Conservation (phyloP, 2,113 vertebrate species). For the Passer montanus region DNA sequence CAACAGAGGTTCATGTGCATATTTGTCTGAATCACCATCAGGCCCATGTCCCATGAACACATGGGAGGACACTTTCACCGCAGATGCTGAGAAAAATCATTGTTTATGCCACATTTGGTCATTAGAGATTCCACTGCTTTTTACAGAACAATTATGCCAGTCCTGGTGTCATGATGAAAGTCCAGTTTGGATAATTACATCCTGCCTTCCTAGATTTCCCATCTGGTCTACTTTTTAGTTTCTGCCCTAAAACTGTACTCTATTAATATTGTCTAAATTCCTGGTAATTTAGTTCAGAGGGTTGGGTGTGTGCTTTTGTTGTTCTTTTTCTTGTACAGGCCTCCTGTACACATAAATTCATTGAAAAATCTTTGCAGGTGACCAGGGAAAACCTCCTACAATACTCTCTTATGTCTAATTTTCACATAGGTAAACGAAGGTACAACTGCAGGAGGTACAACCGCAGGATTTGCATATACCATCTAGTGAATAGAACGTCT, state of each 20-base stretch:
- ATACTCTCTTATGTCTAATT: neutral
- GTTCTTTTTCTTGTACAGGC: neutral
- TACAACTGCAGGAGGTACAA: neutral
- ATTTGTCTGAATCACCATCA: neutral
- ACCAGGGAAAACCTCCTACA: neutral
- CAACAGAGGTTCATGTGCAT: neutral
- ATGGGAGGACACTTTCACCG: neutral
- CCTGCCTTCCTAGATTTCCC: neutral
- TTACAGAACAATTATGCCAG: neutral
- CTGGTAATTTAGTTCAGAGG: neutral
- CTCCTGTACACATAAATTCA: neutral
- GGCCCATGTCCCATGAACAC: neutral
- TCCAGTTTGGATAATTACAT: neutral
- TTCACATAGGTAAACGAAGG: neutral
- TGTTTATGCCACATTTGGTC: neutral
- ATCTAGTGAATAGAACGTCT: accelerated
- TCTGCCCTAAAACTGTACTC: neutral
- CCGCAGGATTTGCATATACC: neutral
- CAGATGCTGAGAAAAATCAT: neutral
- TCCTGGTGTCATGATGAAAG: neutral
- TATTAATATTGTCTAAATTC: neutral
- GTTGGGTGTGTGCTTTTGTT: neutral
- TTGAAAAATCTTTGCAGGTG: neutral
- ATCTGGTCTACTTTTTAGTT: neutral
- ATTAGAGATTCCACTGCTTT: neutral